Percentiles rank a stretch among this genome's conserved stretches.
Evolutionary conservation across 2,113 vertebrate genomes (phyloP).

Genomic region (Eublepharis macularius): DNA sequence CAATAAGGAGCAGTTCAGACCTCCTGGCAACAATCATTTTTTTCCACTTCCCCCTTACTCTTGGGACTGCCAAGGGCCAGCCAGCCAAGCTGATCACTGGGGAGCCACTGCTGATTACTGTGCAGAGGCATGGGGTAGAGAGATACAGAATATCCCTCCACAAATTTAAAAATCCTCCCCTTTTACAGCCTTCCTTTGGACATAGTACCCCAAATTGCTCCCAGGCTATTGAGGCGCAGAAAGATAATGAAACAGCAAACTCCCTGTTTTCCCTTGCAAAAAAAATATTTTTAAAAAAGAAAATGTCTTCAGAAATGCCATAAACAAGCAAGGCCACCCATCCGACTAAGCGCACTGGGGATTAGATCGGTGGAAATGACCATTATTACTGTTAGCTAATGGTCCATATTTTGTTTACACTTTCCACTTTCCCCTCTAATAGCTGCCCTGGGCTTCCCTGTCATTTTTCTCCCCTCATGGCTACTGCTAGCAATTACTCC

Average conservation of each 20-base stretch:
- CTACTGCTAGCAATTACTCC: not conserved
- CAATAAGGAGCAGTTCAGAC: not conserved
- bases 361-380: rapidly evolving
- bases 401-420: not conserved
- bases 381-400: rapidly evolving
- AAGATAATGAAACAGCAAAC: not conserved
- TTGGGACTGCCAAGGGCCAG: not conserved
- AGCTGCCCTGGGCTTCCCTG: not conserved
- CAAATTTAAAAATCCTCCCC: not conserved
- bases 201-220: not conserved
- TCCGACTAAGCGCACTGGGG: not conserved
- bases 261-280: not conserved
- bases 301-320: rapidly evolving
- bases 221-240: not conserved
- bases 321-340: not conserved
- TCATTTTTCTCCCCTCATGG: not conserved
- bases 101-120: not conserved
- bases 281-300: rapidly evolving
- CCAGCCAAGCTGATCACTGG: not conserved
- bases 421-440: not conserved
- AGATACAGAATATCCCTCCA: not conserved
- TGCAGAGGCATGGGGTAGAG: not conserved
- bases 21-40: not conserved
- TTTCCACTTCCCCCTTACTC: not conserved
- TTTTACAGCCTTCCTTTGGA: no score